Evolutionary conservation across 2,888 invertebrate genomes (phyloP).

Genomic region (Aphodius granarius): DNA sequence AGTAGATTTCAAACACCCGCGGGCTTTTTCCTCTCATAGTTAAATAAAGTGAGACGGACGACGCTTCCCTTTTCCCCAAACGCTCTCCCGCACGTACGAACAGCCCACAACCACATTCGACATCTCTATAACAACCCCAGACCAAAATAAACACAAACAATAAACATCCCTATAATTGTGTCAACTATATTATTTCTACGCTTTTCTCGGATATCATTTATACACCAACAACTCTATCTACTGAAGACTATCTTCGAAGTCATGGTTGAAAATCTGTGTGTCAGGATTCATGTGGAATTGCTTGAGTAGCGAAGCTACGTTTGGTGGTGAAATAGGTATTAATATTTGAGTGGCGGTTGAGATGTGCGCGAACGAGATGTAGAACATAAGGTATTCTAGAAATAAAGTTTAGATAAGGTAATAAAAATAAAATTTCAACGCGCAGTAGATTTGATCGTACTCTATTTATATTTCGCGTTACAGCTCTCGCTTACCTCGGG

Average conservation of each 20-base stretch:
- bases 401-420: conserved; percentile 13
- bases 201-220: too few species aligned
- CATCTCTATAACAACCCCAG: background rate
- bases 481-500: background rate
- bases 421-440: conserved; percentile 8
- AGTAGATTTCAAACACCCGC: conserved; percentile 31
- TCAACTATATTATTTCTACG: background rate
- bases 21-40: conserved; percentile 27
- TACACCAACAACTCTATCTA: too few species aligned
- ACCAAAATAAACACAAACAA: background rate
- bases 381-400: background rate
- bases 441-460: background rate
- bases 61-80: background rate
- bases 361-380: background rate
- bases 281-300: background rate
- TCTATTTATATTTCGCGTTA: conserved; percentile 5
- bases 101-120: background rate
- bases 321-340: background rate
- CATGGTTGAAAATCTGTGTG: too few species aligned
- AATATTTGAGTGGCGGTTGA: background rate
- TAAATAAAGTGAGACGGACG: conserved; percentile 31
- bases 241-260: too few species aligned
- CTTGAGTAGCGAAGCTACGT: background rate
- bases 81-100: background rate
- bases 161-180: background rate